These are phyloP conservation scores for Drosophila nr. perissopoda DNA, from an alignment of 2,888 invertebrate species.

Conservation along the genomic window DNA sequence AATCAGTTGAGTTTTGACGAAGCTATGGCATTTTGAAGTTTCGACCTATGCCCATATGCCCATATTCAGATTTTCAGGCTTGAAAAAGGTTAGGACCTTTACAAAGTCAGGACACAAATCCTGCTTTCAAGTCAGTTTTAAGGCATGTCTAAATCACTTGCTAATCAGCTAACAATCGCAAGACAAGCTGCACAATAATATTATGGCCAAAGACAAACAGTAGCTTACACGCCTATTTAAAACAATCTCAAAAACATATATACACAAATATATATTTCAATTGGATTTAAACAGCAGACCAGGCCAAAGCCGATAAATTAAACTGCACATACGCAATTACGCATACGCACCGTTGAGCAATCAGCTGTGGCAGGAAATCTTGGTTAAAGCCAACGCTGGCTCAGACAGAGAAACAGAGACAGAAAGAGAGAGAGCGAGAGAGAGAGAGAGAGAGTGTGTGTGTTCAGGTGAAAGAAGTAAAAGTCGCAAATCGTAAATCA, in stretches of 20 bases:
- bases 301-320: background rate
- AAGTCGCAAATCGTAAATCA: slow-evolving; percentile 60
- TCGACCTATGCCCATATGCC: no score
- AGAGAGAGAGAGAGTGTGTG: no score
- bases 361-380: slow-evolving; percentile 20
- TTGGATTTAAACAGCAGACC: slow-evolving; percentile 1
- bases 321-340: slow-evolving; percentile 30
- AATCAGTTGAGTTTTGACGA: no score
- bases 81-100: no score
- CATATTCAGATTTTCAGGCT: no score
- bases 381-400: slow-evolving; percentile 11
- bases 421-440: background rate
- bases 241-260: background rate
- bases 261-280: slow-evolving; percentile 1
- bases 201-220: background rate
- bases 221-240: background rate
- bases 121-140: background rate
- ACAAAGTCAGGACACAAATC: background rate
- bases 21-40: no score
- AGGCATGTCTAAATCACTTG: background rate
- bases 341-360: slow-evolving; percentile 50
- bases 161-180: background rate
- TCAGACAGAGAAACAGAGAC: background rate
- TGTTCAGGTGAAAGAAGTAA: slow-evolving; percentile 8
- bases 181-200: background rate